Evolutionary conservation across 2,113 vertebrate species (phyloP).

Genomic region (Chaetorhynchus papuensis): DNA sequence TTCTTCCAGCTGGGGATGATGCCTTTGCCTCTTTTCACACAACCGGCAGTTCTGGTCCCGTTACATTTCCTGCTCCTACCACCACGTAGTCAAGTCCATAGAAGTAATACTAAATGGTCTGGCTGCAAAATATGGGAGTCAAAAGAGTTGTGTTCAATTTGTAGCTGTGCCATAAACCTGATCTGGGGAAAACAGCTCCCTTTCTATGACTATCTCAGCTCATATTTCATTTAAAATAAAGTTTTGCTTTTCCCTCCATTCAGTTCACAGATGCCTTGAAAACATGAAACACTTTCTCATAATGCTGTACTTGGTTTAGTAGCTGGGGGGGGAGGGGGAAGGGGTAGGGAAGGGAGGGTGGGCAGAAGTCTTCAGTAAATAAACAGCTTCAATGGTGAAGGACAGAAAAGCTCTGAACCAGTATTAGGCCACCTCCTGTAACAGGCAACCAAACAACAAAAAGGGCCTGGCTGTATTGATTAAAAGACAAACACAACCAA

Average conservation of each 20-base stretch:
- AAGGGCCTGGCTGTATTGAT: not conserved
- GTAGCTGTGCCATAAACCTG: not conserved
- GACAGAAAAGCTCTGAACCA: not conserved
- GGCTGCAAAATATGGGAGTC: not conserved
- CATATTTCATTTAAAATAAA: not conserved
- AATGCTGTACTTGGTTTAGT: not conserved
- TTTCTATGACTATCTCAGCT: not conserved
- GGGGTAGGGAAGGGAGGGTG: fast-evolving
- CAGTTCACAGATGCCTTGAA: not conserved
- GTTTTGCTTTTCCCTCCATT: not conserved
- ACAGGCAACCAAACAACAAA: not conserved
- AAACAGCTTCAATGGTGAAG: not conserved
- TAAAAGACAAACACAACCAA: not conserved
- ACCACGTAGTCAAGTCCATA: not conserved
- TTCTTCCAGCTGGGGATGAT: not conserved
- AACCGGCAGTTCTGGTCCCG: not conserved
- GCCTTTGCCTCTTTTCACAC: not conserved
- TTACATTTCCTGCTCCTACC: not conserved
- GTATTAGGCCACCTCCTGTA: not conserved
- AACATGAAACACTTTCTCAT: not conserved
- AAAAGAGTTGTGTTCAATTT: not conserved
- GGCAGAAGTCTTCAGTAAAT: not conserved
- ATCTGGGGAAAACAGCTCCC: not conserved
- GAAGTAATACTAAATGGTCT: not conserved
- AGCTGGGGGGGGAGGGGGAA: fast-evolving